Percentiles rank a stretch among this genome's conserved stretches.
phyloP scores from a whole-genome alignment of 2,113 vertebrate genomes.

The Climacteris rufus region DNA sequence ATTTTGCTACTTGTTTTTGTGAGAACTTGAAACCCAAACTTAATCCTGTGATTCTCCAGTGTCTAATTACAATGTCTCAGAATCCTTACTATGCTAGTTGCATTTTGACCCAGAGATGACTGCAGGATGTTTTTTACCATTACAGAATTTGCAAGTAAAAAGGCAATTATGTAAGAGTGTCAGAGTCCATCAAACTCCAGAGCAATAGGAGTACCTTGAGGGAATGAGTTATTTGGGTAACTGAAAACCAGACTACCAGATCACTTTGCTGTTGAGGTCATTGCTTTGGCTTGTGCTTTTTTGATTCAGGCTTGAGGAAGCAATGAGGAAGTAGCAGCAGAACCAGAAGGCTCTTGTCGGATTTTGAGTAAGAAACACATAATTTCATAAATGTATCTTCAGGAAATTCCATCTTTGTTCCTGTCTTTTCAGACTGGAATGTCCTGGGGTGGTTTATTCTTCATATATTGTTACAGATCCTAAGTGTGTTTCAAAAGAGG shows the following conservation, averaged over 20 bases:
- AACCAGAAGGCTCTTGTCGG: neutral
- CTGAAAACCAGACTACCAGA: neutral
- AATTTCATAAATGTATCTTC: neutral
- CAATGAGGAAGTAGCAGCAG: neutral
- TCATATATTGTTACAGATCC: neutral
- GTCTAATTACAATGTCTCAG: neutral
- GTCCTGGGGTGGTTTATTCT: neutral
- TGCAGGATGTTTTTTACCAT: neutral
- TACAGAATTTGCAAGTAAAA: neutral
- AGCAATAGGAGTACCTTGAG: neutral
- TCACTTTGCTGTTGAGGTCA: neutral
- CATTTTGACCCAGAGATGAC: neutral
- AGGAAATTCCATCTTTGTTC: neutral
- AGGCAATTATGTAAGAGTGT: neutral
- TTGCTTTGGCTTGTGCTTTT: neutral
- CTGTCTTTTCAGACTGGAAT: neutral
- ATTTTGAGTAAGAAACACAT: neutral
- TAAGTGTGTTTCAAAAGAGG: neutral
- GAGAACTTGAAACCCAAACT: neutral
- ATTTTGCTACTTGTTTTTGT: neutral
- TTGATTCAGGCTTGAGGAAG: neutral
- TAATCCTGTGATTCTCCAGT: neutral
- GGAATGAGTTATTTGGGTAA: neutral
- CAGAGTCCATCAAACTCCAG: neutral
- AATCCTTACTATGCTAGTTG: neutral